Percentiles rank a stretch among this genome's conserved stretches.
phyloP scores from a whole-genome alignment of 37 sponge, comb jelly and placozoan genomes.

The Bolinopsis microptera region DNA sequence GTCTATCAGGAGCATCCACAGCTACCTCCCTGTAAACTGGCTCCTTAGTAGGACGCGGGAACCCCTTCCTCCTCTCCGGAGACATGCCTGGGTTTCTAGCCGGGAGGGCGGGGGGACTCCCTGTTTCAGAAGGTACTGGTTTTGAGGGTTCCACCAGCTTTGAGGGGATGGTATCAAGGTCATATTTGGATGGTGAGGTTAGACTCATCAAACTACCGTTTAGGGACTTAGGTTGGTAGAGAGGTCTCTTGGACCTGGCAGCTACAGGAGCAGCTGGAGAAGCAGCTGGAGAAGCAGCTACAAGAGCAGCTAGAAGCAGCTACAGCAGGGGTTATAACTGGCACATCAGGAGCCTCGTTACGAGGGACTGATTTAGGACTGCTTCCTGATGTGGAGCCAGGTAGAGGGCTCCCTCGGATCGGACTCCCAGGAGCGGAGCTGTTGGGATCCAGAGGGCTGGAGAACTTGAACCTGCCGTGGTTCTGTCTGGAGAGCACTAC shows the following conservation, averaged over 20 bases:
- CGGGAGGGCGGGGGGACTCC: neutral
- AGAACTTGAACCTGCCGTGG: constrained; percentile 26
- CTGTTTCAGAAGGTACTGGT: neutral
- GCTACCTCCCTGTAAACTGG: constrained; percentile 7
- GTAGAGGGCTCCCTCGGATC: neutral
- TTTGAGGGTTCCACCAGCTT: neutral
- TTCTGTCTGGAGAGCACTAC: constrained; percentile 38
- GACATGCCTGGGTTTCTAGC: neutral
- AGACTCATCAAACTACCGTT: neutral
- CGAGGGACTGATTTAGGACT: neutral
- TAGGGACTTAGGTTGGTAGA: constrained; percentile 14
- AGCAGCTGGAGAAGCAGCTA: neutral
- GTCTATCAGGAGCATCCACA: neutral
- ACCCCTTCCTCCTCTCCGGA: neutral
- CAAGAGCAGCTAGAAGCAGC: neutral
- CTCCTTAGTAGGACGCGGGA: neutral
- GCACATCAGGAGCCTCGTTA: neutral
- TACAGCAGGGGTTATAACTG: neutral
- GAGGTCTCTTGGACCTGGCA: neutral
- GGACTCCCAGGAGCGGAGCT: neutral
- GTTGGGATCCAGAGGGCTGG: neutral
- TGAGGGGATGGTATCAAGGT: neutral
- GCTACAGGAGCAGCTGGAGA: neutral
- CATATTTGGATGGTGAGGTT: neutral
- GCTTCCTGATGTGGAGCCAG: neutral